Percentiles rank a stretch among this genome's conserved stretches.
These are phyloP conservation scores for Dolichallabes microphthalmus DNA, from an alignment of 2,113 vertebrate genomes.

Conservation along the genomic window DNA sequence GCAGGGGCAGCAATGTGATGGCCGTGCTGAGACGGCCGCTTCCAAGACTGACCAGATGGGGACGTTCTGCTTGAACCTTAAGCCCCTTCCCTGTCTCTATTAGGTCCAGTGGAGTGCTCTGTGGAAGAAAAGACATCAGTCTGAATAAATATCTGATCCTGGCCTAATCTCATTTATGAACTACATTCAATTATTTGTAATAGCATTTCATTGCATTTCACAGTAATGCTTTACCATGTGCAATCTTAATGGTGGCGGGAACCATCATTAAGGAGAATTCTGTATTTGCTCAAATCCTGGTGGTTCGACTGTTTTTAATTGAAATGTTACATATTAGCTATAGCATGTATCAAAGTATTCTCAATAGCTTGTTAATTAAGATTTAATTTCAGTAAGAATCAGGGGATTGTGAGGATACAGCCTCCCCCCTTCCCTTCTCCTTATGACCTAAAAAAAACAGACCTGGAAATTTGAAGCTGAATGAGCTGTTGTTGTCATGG, in stretches of 20 bases:
- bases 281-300: background rate
- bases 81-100: slow-evolving; percentile 85
- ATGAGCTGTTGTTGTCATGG: slow-evolving; percentile 61
- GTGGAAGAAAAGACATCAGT: slow-evolving; percentile 39
- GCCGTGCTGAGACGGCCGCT: slow-evolving; percentile 90
- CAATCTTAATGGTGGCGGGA: background rate
- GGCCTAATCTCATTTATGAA: background rate
- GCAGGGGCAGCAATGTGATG: slow-evolving; percentile 87
- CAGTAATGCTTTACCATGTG: background rate
- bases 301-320: background rate
- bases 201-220: background rate
- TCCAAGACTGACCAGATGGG: slow-evolving; percentile 91
- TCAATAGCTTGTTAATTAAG: background rate
- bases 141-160: background rate
- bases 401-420: background rate
- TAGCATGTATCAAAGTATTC: background rate
- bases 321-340: background rate
- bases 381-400: background rate
- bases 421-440: slow-evolving; percentile 6
- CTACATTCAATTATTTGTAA: background rate
- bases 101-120: slow-evolving; percentile 87
- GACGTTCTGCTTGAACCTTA: slow-evolving; percentile 90
- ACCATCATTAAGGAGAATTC: background rate
- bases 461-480: slow-evolving; percentile 15
- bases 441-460: background rate